Evolutionary conservation across 2,797 vertebrate species (phyloP), one percentile per base, ranked within the genome.

Genomic region (Falco columbarius): DNA sequence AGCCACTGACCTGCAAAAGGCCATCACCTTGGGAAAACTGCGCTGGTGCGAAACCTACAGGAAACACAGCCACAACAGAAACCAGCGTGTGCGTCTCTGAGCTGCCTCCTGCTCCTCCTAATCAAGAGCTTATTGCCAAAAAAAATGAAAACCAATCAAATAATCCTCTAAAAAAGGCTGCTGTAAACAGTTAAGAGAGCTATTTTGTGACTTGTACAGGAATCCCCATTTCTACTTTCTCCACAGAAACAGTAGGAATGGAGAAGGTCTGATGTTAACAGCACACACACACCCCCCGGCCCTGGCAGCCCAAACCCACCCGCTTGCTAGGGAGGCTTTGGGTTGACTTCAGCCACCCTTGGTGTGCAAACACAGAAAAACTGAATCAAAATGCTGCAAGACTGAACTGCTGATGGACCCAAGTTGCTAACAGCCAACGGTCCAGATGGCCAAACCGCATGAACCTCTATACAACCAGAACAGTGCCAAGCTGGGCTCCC

Each of bases 51-150:
- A 92, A 74, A 58, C 46, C 34, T 63, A n/a, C 49, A 40, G 54
- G 21, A 82, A 94, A 80, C 27, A 34, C 22, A 87, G 49, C 49
- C 44, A 27, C 38, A 67, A 34, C n/a, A 86, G 46, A 92, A 84
- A 66, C 2, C 19, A 89, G 42, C 22, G 29, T 27, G 32, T 23
- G 54, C 42, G 54, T 61, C 73, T 71, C 22, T 40, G 14, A 86
- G 55, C 58, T 55, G 22, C 81, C 36, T 82, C 56, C 59, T 81
- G 71, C 34, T 94, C 26, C 67, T 80, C 26, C 16, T 81, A 59
- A 93, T 89, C 46, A 62, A 55, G 42, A 82, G 42, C 70, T 85
- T 72, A 38, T 38, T 89, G 61, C 61, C 72, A 75, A 63, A 85
- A 85, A 38, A 82, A 22, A 2, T 51, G 29, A 86, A 87, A 68